Evolutionary conservation across 2,113 vertebrate species (phyloP), one percentile per base, ranked within the genome.

Genomic region (Astatoreochromis straeleni): DNA sequence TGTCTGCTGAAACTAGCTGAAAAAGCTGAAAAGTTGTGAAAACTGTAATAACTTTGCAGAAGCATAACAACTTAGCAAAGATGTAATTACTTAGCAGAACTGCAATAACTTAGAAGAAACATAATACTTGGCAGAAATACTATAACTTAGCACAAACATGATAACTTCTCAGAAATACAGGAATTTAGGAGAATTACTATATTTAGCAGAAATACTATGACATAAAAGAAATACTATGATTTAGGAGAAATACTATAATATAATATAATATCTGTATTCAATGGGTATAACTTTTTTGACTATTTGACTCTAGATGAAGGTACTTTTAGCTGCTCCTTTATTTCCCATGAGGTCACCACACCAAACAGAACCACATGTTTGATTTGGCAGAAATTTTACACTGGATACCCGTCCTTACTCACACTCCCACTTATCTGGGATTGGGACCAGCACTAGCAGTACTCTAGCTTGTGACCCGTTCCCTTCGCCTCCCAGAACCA

Each of bases 101-200:
- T 17, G 57, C 3, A 60, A 17, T 31, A 29, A 29, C 55, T 58
- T 29, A 58, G 13, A 0, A 26, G 21, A 58, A 29, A 58, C 55
- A 29, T 58, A 63, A 33, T 63, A 63, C 29, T 33, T 63, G 2
- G 29, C 9, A 63, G 29, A 60, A 60, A 33, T 0, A 60, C 57
- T 31, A 58, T 58, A 31, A 9, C 24, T 58, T 58, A 29, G 26
- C 55, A 31, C 26, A 58, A 58, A 58, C 14, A 58, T 17, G 5
- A 58, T 31, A 31, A 6, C 55, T 58, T 58, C 55, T 31, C 5
- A 58, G 55, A 31, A 58, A 58, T 31, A 17, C 57, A 31, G 0
- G 57, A 58, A 58, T 31, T 58, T 31, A 17, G 26, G 26, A 17
- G 1, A 58, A 58, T 0, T 0, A 6, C 2, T 31, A 31, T 58